Evolutionary conservation across 37 sponge, comb jelly and placozoan species (phyloP), one percentile per base, ranked within the genome.

Genomic region (Beroe ovata): DNA sequence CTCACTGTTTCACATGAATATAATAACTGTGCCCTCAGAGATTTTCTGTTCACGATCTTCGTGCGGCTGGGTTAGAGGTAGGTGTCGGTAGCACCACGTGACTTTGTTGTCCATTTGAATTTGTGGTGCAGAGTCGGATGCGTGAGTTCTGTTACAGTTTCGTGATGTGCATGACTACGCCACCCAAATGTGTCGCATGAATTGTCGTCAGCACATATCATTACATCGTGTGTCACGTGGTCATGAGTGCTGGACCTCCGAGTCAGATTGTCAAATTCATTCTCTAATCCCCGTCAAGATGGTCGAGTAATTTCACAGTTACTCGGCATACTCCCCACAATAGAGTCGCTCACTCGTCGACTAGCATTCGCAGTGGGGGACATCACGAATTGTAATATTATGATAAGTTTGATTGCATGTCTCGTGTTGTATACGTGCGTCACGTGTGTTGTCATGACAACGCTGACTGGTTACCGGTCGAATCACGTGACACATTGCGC

Each of bases 41-140:
- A 66, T 66, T 66, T 66, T 25, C 69, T 18, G 69, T 66, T 2
- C 30, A 66, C 34, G 69, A 66, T 16, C 69, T 66, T 37, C 25
- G 69, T 19, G 69, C 29, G 69, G 69, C 35, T 25, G 25, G 32
- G 36, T 34, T 14, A 66, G 69, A 66, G 69, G 69, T 66, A 32
- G 34, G 69, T 34, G 11, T 4, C 16, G 69, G 32, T 11, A 6
- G 6, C 11, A 47, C 11, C 54, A 26, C 36, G 69, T 66, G 69
- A 61, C 6, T 16, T 61, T 20, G 11, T 47, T 47, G 54, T 6
- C 11, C 11, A 47, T 20, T 16, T 61, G 26, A 61, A 61, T 61
- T 20, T 61, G 8, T 20, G n/a, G 63, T 61, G 63, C n/a, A n/a
- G n/a, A n/a, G n/a, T n/a, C n/a, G n/a, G n/a, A n/a, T n/a, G n/a